Evolutionary conservation across 2,113 vertebrate species (phyloP), one percentile per base, ranked within the genome.

Genomic region (Psittacus erithacus): DNA sequence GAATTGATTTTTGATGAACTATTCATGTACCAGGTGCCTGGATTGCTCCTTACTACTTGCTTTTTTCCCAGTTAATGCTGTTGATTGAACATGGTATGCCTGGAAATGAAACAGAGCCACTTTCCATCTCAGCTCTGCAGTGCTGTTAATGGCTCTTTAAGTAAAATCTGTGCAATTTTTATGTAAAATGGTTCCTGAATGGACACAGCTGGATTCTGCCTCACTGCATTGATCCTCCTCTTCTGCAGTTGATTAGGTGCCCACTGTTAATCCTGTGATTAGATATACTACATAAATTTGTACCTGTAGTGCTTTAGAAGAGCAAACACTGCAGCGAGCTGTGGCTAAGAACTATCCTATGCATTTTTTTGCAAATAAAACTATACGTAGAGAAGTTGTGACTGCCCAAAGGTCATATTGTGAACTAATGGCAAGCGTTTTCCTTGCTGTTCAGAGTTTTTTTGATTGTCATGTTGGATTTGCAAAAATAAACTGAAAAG

Each of bases 321-420:
- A 31, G 8, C 35, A 28, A 52, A 20, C 57, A 60, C 53, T 17
- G 4, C 35, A 13, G 52, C 5, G 52, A 46, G 22, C 11, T 22
- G 17, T 13, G 44, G 57, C 50, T 39, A 22, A 81, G 49, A 70
- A 25, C 35, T 19, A 41, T n/a, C 47, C 35, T 49, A 1, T 15
- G 24, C 14, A 8, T n/a, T 63, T 80, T 63, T 16, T 4, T 9
- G 6, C 62, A 24, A 41, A 13, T 91, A 38, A 67, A 82, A 27
- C 46, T 15, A 1, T 17, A 9, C 1, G 1, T 10, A 18, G 23
- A 57, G 47, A 39, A 53, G n/a, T 28, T 1, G 1, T 10, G 57
- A 10, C n/a, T 22, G 19, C 9, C 38, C 19, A 8, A 31, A 63
- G 18, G 35, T 60, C 43, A 3, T 7, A 3, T 53, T 33, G 25